phyloP scores from a whole-genome alignment of 53 echinoderm and acorn worm species.

The Temnopleurus reevesii region DNA sequence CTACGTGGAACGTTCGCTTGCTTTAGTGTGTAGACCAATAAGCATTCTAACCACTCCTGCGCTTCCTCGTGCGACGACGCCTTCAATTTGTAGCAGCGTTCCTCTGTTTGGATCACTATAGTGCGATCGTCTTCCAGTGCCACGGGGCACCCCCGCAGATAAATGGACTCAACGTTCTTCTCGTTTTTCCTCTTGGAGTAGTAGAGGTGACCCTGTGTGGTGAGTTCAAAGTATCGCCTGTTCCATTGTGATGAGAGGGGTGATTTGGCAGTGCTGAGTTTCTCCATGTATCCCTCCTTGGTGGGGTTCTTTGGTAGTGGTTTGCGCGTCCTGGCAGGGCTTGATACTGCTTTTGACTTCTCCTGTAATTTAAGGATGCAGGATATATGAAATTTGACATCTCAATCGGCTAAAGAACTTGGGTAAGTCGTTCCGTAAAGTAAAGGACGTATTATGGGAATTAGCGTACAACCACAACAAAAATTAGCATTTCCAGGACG shows the following conservation, averaged over 20 bases:
- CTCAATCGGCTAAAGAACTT: no score
- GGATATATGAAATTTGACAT: no score
- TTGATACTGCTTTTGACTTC: constrained; percentile 32
- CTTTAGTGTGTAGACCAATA: constrained; percentile 89
- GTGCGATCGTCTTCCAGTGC: constrained; percentile 90
- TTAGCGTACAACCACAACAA: no score
- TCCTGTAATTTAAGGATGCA: not conserved
- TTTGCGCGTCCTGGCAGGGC: constrained; percentile 24
- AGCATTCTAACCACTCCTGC: constrained; percentile 87
- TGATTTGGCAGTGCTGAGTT: constrained; percentile 78
- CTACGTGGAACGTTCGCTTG: constrained; percentile 71
- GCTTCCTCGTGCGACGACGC: constrained; percentile 82
- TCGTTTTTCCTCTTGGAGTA: constrained; percentile 97
- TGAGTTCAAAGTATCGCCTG: constrained; percentile 96
- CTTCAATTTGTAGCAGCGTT: constrained; percentile 81
- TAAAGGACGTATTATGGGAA: no score
- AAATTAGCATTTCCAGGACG: no score
- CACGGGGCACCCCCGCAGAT: constrained; percentile 87
- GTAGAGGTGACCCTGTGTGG: constrained; percentile 93
- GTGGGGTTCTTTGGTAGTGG: constrained; percentile 79
- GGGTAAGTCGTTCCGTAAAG: no score
- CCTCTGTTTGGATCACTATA: constrained; percentile 85
- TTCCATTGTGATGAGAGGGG: constrained; percentile 96
- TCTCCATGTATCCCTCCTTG: constrained; percentile 96
- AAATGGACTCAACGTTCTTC: constrained; percentile 97